phyloP scores from a whole-genome alignment of 2,888 invertebrate species.

The Philereme transversata region DNA sequence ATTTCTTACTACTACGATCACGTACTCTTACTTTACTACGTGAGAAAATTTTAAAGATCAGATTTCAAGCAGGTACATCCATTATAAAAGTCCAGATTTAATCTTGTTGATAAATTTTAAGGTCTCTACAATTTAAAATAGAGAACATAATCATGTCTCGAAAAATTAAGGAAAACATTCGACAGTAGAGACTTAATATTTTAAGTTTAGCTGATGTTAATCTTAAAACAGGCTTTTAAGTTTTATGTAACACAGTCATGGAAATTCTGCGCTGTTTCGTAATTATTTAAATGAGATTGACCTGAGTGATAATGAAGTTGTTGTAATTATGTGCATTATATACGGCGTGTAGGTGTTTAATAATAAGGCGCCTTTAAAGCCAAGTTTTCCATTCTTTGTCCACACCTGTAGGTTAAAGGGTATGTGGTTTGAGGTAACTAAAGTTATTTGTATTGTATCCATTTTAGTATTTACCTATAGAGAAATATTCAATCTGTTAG shows the following conservation, averaged over 20 bases:
- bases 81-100: too few relatives aligned
- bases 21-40: neutral
- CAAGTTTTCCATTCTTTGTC: constrained; percentile 18
- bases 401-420: constrained; percentile 16
- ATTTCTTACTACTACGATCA: neutral
- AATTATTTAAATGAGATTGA: constrained; percentile 36
- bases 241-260: constrained; percentile 31
- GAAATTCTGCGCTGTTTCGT: constrained; percentile 22
- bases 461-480: neutral
- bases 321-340: constrained; percentile 28
- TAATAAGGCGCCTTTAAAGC: constrained; percentile 11
- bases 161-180: constrained; percentile 19
- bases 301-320: constrained; percentile 29
- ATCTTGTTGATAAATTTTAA: too few relatives aligned
- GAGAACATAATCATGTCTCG: neutral
- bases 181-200: neutral
- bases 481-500: constrained; percentile 27
- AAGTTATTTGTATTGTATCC: neutral
- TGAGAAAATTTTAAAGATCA: neutral
- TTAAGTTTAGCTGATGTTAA: constrained; percentile 11
- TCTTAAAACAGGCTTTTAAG: constrained; percentile 28
- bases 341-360: constrained; percentile 26
- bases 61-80: neutral
- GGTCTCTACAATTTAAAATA: neutral
- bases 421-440: constrained; percentile 8